Base-by-base conservation (phyloP, 2,888 invertebrate species). In the Ophion ellenae region DNA sequence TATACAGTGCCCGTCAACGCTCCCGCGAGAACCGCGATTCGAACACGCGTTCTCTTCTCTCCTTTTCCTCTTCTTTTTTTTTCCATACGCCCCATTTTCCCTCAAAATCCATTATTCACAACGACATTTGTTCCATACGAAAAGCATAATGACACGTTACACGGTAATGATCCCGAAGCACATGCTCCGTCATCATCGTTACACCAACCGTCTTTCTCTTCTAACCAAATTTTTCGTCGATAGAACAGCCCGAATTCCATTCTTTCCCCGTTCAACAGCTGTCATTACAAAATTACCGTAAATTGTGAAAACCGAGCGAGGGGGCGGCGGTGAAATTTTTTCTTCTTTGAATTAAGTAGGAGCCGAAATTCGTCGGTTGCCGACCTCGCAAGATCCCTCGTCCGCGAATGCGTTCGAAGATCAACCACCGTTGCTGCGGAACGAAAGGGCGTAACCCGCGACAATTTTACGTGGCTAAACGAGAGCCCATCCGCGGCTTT, bases 1-100 rank as follows among this genome's bases (percentile, higher is more conserved):
- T 57, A 66, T 79, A 79, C 28, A 47, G n/a, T 36, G 24, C 77
- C 47, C 83, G 81, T 86, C 83, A 75, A 78, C 86, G 81, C 81
- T 85, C 81, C 53, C 53, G 53, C 53, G 69, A 53, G 71, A n/a
- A 71, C 71, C 66, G 77, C 71, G 77, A 80, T 59, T 69, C 57
- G 28, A 61, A 59, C 53, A 59, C 61, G 28, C 14, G 59, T 17
- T 64, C 24, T 47, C 17, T 83, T 53, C 17, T 17, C 53, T 76
- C 24, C 10, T 76, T 47, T 76, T 61, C 28, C 66, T n/a, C 20
- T 67, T 47, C 11, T 73, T 59, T 53, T 45, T 24, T 53, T 24
- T 2, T 24, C 24, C 24, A 63, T 11, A 84, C 80, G 47, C 70
- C 83, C 83, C 78, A 86, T 86, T 86, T 69, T 69, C 11, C 36